phyloP scores from a whole-genome alignment of 1,140 invertebrate species.

The Hetaerina americana region DNA sequence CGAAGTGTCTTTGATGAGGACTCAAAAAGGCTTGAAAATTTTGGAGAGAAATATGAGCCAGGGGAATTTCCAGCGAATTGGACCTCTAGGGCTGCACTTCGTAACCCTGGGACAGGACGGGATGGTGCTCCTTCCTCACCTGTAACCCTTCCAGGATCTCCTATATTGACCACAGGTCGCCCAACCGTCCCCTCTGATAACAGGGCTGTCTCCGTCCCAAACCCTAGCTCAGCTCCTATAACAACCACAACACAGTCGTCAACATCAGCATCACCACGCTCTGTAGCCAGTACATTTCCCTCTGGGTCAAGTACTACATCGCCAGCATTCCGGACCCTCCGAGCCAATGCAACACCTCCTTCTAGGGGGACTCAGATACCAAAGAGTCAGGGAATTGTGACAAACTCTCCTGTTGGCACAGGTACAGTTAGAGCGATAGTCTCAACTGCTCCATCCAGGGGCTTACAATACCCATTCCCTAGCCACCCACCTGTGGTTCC shows the following conservation, averaged over 20 bases:
- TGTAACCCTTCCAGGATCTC: constrained; percentile 4
- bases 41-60: constrained; percentile 73
- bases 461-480: constrained; percentile 69
- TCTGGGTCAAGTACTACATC: neutral
- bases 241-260: neutral
- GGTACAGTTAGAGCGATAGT: constrained; percentile 19
- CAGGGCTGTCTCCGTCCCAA: neutral
- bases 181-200: neutral
- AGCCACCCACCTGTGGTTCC: constrained; percentile 50
- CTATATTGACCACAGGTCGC: constrained; percentile 6
- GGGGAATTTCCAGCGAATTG: constrained; percentile 33
- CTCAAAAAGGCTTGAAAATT: constrained; percentile 79
- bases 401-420: constrained; percentile 12
- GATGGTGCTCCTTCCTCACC: neutral
- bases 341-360: neutral
- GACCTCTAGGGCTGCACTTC: constrained; percentile 7
- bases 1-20: constrained; percentile 93
- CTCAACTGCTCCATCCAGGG: constrained; percentile 30
- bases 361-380: neutral
- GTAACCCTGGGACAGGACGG: neutral
- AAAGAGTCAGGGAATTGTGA: neutral
- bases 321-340: neutral
- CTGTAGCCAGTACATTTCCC: neutral
- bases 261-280: neutral
- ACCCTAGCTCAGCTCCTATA: neutral